These are phyloP conservation scores for Chouioia cunea DNA, from an alignment of 2,888 invertebrate genomes.

Conservation along the genomic window DNA sequence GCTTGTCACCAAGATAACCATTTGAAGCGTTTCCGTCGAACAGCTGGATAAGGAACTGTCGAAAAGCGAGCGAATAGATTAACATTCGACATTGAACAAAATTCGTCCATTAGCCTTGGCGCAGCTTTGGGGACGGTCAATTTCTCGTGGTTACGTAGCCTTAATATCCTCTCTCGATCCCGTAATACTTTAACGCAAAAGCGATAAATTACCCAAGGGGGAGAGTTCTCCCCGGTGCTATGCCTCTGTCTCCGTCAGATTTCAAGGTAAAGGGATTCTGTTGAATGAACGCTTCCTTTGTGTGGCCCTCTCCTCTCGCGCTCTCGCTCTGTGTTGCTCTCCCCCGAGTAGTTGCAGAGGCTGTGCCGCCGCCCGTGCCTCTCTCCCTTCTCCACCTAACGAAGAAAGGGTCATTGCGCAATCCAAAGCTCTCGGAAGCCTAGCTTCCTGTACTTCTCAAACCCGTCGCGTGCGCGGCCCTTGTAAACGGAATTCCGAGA, in stretches of 20 bases:
- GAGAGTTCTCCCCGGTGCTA: neutral
- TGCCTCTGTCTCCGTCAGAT: slow-evolving; percentile 15
- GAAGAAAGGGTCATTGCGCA: slow-evolving; percentile 32
- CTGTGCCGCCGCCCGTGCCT: neutral
- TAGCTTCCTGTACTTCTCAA: neutral
- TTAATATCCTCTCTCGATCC: neutral
- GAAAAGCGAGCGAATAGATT: too few species aligned
- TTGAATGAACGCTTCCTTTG: slow-evolving; percentile 6
- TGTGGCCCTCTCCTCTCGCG: neutral
- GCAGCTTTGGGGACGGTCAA: too few species aligned
- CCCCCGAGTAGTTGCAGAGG: neutral
- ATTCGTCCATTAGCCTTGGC: too few species aligned
- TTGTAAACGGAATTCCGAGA: slow-evolving; percentile 14
- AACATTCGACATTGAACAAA: too few species aligned
- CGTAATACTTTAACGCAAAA: slow-evolving; percentile 7
- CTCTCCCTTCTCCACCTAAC: slow-evolving; percentile 11
- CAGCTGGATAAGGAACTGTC: too few species aligned
- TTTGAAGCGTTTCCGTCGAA: too few species aligned
- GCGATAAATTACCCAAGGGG: slow-evolving; percentile 20
- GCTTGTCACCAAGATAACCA: too few species aligned
- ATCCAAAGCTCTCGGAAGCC: slow-evolving; percentile 10
- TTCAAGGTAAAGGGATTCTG: slow-evolving; percentile 27
- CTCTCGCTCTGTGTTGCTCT: neutral
- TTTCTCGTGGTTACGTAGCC: too few species aligned
- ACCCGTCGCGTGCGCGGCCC: neutral